Evolutionary conservation across 2,888 invertebrate genomes (phyloP).

Genomic region (Tortrix viridana): DNA sequence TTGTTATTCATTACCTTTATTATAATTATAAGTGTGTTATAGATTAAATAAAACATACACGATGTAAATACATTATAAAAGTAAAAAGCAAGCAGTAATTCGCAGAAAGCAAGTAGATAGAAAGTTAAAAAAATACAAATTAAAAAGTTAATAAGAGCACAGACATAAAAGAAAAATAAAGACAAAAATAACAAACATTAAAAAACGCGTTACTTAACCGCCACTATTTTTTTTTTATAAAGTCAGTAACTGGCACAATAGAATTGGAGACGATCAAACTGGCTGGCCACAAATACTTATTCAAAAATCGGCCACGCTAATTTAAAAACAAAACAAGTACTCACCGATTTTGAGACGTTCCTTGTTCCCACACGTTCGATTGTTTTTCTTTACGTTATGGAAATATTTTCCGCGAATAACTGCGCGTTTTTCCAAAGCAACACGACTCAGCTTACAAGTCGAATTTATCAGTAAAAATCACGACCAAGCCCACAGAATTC

Average conservation of each 20-base stretch:
- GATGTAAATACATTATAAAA: too few species aligned
- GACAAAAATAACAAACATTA: not conserved
- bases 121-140: too few species aligned
- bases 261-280: constrained; percentile 22
- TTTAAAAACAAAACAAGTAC: constrained; percentile 17
- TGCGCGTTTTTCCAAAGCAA: constrained; percentile 28
- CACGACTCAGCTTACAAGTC: constrained; percentile 13
- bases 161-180: too few species aligned
- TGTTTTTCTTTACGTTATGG: constrained; percentile 26
- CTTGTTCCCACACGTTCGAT: constrained; percentile 2
- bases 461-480: constrained; percentile 33
- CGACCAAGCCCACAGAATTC: constrained; percentile 24
- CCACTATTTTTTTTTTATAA: constrained; percentile 17
- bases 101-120: too few species aligned
- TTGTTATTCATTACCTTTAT: too few species aligned
- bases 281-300: constrained; percentile 10
- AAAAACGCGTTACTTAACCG: constrained; percentile 2
- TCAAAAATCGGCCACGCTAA: constrained; percentile 15
- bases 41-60: too few species aligned
- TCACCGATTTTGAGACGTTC: constrained; percentile 25
- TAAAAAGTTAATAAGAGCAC: too few species aligned
- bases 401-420: constrained; percentile 33
- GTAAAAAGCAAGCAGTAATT: too few species aligned
- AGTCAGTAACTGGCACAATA: constrained; percentile 23
- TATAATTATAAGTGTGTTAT: too few species aligned